These are phyloP conservation scores for Geodia barretti DNA, from an alignment of 37 sponge, comb jelly and placozoan genomes.

Conservation along the genomic window DNA sequence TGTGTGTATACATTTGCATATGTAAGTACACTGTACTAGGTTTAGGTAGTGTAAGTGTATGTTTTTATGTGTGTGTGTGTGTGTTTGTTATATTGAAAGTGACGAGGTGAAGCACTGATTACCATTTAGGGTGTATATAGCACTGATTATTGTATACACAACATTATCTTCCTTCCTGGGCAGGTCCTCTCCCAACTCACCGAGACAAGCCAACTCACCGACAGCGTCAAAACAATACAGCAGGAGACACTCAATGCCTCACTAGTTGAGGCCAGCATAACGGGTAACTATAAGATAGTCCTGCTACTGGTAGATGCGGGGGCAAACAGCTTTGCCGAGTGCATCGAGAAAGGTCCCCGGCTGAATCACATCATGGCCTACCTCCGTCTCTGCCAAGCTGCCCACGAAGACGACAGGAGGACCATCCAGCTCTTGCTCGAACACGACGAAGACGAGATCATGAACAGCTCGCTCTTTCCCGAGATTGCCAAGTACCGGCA, in stretches of 20 bases:
- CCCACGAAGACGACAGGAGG: slow-evolving; percentile 29
- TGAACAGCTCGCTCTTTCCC: neutral
- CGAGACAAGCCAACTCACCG: neutral
- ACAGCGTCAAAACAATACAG: slow-evolving; percentile 2
- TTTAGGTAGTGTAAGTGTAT: neutral
- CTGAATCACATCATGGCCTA: slow-evolving; percentile 61
- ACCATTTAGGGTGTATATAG: neutral
- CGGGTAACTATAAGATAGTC: slow-evolving; percentile 49
- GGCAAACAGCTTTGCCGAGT: slow-evolving; percentile 52
- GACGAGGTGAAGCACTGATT: too few species aligned
- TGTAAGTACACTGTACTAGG: too few species aligned
- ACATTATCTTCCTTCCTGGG: too few species aligned
- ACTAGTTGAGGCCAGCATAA: slow-evolving; percentile 22
- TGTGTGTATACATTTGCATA: too few species aligned
- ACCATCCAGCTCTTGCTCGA: slow-evolving; percentile 40
- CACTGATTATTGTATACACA: slow-evolving; percentile 1
- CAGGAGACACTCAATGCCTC: slow-evolving; percentile 34
- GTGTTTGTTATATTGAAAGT: neutral
- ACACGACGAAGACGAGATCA: slow-evolving; percentile 30
- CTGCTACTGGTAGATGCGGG: slow-evolving; percentile 40
- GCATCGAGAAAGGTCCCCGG: slow-evolving; percentile 34
- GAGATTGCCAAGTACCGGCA: slow-evolving; percentile 21
- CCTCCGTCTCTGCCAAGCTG: slow-evolving; percentile 65
- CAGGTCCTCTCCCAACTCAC: slow-evolving; percentile 19
- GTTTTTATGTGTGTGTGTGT: neutral